phyloP scores from a whole-genome alignment of 2,888 invertebrate species.

The Brachycybe producta region DNA sequence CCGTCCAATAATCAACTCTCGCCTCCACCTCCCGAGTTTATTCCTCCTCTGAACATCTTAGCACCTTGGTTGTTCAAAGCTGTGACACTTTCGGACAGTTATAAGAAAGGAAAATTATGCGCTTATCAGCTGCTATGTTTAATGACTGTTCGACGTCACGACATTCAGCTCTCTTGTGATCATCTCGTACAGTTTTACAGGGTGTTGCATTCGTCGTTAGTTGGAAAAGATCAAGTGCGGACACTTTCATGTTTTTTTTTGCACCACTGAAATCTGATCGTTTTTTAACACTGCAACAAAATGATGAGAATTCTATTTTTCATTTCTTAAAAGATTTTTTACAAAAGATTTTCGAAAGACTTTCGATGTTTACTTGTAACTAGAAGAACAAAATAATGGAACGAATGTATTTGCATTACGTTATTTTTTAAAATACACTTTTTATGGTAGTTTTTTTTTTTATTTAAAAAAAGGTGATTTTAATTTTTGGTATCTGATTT shows the following conservation, averaged over 20 bases:
- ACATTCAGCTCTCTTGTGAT: slow-evolving; percentile 52
- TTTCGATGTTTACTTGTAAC: slow-evolving; percentile 21
- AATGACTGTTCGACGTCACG: slow-evolving; percentile 63
- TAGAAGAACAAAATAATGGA: neutral
- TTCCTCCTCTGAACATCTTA: slow-evolving; percentile 74
- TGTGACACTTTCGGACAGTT: slow-evolving; percentile 55
- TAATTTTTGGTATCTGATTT: no score
- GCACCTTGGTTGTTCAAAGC: slow-evolving; percentile 90
- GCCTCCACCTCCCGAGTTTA: slow-evolving; percentile 57
- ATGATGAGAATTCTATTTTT: no score
- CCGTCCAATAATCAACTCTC: slow-evolving; percentile 60
- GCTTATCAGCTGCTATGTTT: slow-evolving; percentile 74
- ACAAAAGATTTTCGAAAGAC: no score
- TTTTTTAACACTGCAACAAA: no score
- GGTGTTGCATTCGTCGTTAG: slow-evolving; percentile 57
- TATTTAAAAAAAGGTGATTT: no score
- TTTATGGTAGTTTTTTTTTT: no score
- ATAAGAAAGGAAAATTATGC: slow-evolving; percentile 65
- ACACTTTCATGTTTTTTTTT: no score
- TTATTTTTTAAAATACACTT: no score
- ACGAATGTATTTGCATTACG: no score
- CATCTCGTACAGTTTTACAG: slow-evolving; percentile 76
- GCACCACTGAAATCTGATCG: no score
- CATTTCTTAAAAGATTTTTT: no score
- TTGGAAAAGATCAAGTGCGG: slow-evolving; percentile 47